Base-by-base conservation (phyloP, 1,140 invertebrate species). In the Drosophila athabasca region DNA sequence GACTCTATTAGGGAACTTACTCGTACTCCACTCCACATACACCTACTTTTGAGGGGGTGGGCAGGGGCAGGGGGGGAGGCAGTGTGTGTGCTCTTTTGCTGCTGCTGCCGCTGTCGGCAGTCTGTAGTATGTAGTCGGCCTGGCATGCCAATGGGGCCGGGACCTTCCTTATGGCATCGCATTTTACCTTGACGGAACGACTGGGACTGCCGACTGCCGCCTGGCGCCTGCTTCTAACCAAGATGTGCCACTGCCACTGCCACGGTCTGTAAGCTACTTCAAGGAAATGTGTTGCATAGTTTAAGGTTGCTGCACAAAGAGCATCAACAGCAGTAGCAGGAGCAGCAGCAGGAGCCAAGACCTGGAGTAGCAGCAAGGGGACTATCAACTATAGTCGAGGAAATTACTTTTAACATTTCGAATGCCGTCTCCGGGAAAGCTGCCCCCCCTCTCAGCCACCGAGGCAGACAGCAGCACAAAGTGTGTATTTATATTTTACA, bases 401-500 rank as follows among this genome's bases (percentile, higher is more conserved):
- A 85, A 87, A 85, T 85, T 85, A 85, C 82, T 85, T 85, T 87
- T 80, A 87, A 82, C 82, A 87, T 85, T 85, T 85, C 73, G 68
- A 80, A 77, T 87, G 75, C 59, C 53, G 61, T 65, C 73, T 62
- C 58, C 58, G 50, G 65, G 31, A 51, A 41, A 29, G 48, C 31
- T 39, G 35, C 35, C 2, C 17, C 15, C 49, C 26, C 35, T 3
- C 2, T 60, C 57, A 59, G 48, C 48, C 58, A 5, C 24, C 24
- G 24, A 72, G 61, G 61, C 35, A 39, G 31, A 26, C 31, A 35
- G 46, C 58, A 39, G 73, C 62, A 78, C 64, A 80, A 69, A 84
- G 68, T 85, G 83, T 76, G 77, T 85, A 74, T 77, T 67, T 81
- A 70, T 85, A 70, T 70, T 51, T 62, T 67, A 52, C 59, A 43